Percentiles rank a stretch among this genome's conserved stretches.
Conservation (phyloP, 2,888 invertebrate species). For the Pristionchus japonicus region DNA sequence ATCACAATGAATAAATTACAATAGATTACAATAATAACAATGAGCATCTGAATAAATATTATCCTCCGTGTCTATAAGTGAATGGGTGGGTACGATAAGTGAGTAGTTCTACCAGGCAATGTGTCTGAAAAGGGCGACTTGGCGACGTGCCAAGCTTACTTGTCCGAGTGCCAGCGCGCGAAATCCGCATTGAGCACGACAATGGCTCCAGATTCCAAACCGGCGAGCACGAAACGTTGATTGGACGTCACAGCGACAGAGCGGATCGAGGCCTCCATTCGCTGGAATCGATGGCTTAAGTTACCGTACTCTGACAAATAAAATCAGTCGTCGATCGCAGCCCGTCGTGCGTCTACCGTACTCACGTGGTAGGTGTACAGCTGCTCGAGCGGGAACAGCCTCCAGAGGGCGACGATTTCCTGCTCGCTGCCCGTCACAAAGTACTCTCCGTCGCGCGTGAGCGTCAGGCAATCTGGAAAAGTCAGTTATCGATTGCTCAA, state of each 20-base stretch:
- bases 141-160: not conserved
- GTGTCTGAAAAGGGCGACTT: not conserved
- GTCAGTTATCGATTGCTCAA: not conserved
- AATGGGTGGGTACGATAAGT: not conserved
- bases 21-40: not conserved
- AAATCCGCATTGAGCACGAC: conserved; percentile 99
- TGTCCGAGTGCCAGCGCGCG: conserved; percentile 81
- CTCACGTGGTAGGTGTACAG: conserved; percentile 98
- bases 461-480: conserved; percentile 45
- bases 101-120: not conserved
- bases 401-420: conserved; percentile 97
- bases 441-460: conserved; percentile 98
- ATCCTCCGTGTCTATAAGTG: conserved; percentile 26
- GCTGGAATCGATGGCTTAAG: conserved; percentile 54
- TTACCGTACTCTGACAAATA: not conserved
- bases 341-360: not conserved
- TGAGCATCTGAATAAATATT: conserved; percentile 25
- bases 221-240: conserved; percentile 97
- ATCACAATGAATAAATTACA: not conserved
- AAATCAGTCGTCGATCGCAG: not conserved
- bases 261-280: conserved; percentile 69
- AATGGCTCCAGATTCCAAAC: conserved; percentile 95
- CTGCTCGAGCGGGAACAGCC: conserved; percentile 94
- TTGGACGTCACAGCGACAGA: conserved; percentile 96
- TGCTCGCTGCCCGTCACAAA: conserved; percentile 96